Evolutionary conservation across 2,797 vertebrate genomes (phyloP), one percentile per base, ranked within the genome.

Genomic region (Lithobates sylvaticus): DNA sequence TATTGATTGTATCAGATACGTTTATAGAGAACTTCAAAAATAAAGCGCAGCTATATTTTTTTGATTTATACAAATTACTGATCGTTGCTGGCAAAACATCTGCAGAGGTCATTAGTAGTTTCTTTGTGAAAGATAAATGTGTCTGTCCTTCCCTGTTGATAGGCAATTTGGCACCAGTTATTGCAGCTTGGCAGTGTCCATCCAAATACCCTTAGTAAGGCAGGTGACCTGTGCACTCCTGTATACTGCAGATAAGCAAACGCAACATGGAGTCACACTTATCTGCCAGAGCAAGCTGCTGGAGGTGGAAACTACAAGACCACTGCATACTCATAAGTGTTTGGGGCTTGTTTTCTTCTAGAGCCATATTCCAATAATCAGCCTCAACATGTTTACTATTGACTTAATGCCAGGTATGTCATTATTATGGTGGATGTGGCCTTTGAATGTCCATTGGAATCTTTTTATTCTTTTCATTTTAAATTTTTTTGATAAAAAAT

Each of bases 21-120:
- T 65, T 74, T 69, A 65, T 79, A 78, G 76, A 79, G 54, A 79
- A 71, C 76, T 65, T 85, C 36, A 79, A 79, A 79, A 78, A 61
- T 68, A 65, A 23, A 65, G 50, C 76, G 73, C 47, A 65, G 76
- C 67, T 67, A 79, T 34, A 15, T 36, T 78, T 64, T 65, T 50
- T 85, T 78, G 18, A 72, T 81, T 72, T 84, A 44, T 67, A 76
- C 78, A 70, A 47, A 72, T 58, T 42, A 27, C 42, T 44, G 29
- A 61, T 70, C 36, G n/a, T 84, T 77, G 27, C 78, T 81, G 67
- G 44, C 34, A 34, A 58, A 36, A 50, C 12, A 75, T 83, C 34
- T 67, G 73, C 69, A 42, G 32, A 15, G 26, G 50, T 47, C 65
- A 3, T 74, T 67, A 65, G 81, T 9, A 5, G 36, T 64, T 65